Conservation (phyloP, 2,888 invertebrate species). For the Leistus spinibarbis region DNA sequence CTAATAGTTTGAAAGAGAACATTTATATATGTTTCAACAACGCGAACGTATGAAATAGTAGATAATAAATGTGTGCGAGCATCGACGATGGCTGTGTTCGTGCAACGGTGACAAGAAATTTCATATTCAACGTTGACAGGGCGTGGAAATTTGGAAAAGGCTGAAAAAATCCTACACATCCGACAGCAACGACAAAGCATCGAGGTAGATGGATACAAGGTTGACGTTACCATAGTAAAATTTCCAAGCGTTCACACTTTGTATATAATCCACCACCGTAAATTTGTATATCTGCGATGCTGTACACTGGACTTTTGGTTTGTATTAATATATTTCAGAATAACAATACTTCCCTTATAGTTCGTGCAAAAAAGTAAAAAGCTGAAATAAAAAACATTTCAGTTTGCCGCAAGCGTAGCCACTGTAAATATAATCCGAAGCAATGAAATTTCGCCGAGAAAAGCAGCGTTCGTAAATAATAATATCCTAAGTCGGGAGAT, state of each 20-base stretch:
- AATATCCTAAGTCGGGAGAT: neutral
- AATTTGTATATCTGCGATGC: too few relatives aligned
- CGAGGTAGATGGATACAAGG: too few relatives aligned
- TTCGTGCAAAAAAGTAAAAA: neutral
- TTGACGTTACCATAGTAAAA: too few relatives aligned
- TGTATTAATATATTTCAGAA: too few relatives aligned
- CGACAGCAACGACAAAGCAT: neutral
- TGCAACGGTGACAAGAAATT: neutral
- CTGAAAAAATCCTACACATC: neutral
- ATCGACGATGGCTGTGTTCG: neutral
- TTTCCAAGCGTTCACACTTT: too few relatives aligned
- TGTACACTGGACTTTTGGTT: too few relatives aligned
- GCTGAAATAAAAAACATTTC: neutral
- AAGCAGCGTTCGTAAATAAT: neutral
- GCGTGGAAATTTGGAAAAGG: neutral
- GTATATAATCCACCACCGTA: too few relatives aligned
- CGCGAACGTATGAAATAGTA: neutral
- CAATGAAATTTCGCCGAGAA: neutral
- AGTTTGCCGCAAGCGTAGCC: neutral
- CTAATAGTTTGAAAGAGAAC: neutral
- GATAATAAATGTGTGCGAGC: neutral
- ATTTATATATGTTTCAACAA: neutral
- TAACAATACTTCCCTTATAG: too few relatives aligned
- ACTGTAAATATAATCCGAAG: neutral
- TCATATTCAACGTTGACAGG: neutral